Evolutionary conservation across 2,797 vertebrate genomes (phyloP), one percentile per base, ranked within the genome.

Genomic region (Chlorospingus semifuscus): DNA sequence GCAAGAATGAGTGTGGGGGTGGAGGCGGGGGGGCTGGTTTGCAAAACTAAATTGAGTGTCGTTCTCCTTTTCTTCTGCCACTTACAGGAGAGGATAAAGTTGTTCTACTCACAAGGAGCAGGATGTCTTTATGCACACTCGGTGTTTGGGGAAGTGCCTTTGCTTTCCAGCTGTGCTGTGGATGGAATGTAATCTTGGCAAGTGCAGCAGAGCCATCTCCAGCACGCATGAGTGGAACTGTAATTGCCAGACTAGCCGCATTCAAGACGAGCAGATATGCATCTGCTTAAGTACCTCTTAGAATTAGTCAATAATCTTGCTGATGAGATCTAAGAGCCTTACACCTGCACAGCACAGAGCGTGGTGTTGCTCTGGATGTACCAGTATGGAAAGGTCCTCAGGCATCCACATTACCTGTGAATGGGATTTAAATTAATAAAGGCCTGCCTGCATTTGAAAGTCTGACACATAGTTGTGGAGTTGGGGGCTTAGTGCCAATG

Each of bases 211-310:
- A 92, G 83, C 74, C 83, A 72, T 86, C 93, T 60, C 91, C 70
- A 94, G 87, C 84, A 93, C 3, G 77, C 87, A 84, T 81, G 94
- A 95, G 92, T 84, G 77, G 69, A 91, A 36, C 91, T 89, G 2
- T 76, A 94, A 96, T 96, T 46, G 66, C 79, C 65, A 86, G 92
- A 78, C 92, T 89, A 83, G 85, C 83, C 72, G 94, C 89, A 94
- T 91, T 95, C 83, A 94, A 64, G 91, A 34, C 0, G 0, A 88
- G 91, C 2, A 93, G 95, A 96, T 96, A 96, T 26, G 85, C 88
- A 97, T 96, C 94, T 95, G 95, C 89, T 87, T 91, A 93, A 97
- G 95, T 94, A 92, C 94, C 89, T 96, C 80, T 92, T 81, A 91
- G 94, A 94, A 94, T 96, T 94, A 96, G 90, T 77, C 64, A 83